phyloP scores from a whole-genome alignment of 2,888 invertebrate genomes.

The Drosophila barbarae region DNA sequence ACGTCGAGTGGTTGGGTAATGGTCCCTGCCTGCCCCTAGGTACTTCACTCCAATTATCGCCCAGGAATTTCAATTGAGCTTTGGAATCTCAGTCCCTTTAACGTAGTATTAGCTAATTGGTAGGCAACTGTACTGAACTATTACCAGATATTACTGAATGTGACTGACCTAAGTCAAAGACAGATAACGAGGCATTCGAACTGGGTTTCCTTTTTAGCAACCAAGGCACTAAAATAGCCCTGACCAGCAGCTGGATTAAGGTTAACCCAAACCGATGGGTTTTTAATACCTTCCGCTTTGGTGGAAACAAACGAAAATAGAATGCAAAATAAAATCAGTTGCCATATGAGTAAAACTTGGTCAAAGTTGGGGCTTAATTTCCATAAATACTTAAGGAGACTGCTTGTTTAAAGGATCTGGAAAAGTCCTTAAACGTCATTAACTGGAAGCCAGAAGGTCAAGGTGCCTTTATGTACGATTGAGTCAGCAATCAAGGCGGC shows the following conservation, averaged over 20 bases:
- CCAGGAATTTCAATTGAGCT: constrained; percentile 12
- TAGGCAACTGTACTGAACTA: constrained; percentile 3
- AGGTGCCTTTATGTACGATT: constrained; percentile 6
- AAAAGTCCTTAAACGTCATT: constrained; percentile 3
- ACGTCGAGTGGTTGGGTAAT: constrained; percentile 42
- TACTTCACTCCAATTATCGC: constrained; percentile 21
- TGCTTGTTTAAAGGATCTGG: neutral
- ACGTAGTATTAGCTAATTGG: constrained; percentile 2
- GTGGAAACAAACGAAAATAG: constrained; percentile 43
- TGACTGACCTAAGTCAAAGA: constrained; percentile 31
- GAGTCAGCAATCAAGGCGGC: constrained; percentile 5
- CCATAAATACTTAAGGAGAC: constrained; percentile 1
- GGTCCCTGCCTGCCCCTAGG: neutral
- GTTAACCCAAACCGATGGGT: constrained; percentile 52
- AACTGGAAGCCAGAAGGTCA: constrained; percentile 14
- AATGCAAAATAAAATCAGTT: constrained; percentile 43
- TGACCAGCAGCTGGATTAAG: constrained; percentile 10
- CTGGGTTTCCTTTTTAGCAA: constrained; percentile 3
- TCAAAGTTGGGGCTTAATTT: constrained; percentile 33
- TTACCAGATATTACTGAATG: neutral
- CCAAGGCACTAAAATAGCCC: constrained; percentile 20
- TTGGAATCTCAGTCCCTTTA: constrained; percentile 3
- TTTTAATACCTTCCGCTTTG: constrained; percentile 49
- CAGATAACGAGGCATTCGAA: neutral
- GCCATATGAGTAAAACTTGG: constrained; percentile 43